These are phyloP conservation scores for human (Homo sapiens) DNA, from an alignment of 2,113 vertebrate species.

Conservation along the genomic window DNA sequence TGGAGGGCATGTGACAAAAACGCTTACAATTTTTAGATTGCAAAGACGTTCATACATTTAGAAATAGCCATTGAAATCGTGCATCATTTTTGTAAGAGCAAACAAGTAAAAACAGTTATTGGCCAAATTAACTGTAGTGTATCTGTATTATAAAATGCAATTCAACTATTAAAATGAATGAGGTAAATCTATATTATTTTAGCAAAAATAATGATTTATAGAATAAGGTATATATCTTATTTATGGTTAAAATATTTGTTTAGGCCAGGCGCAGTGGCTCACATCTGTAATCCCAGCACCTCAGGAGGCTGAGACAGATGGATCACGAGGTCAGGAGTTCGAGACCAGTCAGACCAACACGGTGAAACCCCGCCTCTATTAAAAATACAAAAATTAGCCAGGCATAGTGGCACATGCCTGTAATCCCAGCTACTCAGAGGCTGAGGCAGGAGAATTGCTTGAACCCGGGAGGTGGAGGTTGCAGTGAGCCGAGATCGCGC, in stretches of 20 bases:
- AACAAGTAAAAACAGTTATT: not conserved
- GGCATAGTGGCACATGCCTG: fast-evolving
- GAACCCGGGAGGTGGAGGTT: too few relatives aligned
- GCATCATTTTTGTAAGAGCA: not conserved
- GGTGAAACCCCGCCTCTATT: too few relatives aligned
- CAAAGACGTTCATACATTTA: not conserved
- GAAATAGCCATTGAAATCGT: not conserved
- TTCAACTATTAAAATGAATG: not conserved
- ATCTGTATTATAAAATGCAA: not conserved
- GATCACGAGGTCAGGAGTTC: too few relatives aligned
- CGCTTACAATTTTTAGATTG: not conserved
- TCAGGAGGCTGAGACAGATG: too few relatives aligned
- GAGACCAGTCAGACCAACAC: too few relatives aligned
- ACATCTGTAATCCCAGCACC: too few relatives aligned
- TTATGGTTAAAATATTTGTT: not conserved
- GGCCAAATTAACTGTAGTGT: not conserved
- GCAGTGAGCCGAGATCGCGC: too few relatives aligned
- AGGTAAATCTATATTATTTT: not conserved
- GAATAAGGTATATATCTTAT: not conserved
- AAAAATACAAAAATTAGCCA: too few relatives aligned
- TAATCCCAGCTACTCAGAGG: too few relatives aligned
- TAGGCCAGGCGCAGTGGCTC: too few relatives aligned
- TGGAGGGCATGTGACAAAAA: not conserved
- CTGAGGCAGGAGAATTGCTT: too few relatives aligned
- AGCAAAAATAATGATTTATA: not conserved